phyloP scores from a whole-genome alignment of 2,888 invertebrate genomes.

The Branchinecta sandiegonensis region DNA sequence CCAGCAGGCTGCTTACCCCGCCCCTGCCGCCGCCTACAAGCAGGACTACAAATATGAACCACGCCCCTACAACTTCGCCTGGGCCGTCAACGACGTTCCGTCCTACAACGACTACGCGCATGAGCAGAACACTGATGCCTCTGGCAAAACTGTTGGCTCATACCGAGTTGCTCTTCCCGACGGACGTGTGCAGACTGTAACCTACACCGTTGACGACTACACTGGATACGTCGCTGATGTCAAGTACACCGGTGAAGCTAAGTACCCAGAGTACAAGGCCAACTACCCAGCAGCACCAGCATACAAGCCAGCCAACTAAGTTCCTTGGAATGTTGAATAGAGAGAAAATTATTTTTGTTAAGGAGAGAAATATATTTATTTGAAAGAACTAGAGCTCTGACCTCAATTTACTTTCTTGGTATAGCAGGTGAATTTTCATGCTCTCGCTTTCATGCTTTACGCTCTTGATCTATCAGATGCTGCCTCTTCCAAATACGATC shows the following conservation, averaged over 20 bases:
- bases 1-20: neutral
- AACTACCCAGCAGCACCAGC: neutral
- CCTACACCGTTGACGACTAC: conserved; percentile 22
- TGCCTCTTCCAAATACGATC: too few relatives aligned
- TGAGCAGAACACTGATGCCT: conserved; percentile 25
- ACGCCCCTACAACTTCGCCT: conserved; percentile 77
- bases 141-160: conserved; percentile 22
- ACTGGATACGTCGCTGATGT: conserved; percentile 24
- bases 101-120: conserved; percentile 72
- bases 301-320: too few relatives aligned
- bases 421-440: too few relatives aligned
- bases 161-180: conserved; percentile 22
- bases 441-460: too few relatives aligned
- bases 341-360: too few relatives aligned
- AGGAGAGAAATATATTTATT: too few relatives aligned
- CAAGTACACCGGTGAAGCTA: conserved; percentile 22
- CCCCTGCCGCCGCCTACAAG: neutral
- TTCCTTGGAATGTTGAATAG: too few relatives aligned
- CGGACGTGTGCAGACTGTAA: conserved; percentile 21
- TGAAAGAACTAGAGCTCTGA: too few relatives aligned
- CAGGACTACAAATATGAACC: conserved; percentile 7
- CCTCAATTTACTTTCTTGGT: too few relatives aligned
- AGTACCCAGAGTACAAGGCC: conserved; percentile 18
- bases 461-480: too few relatives aligned
- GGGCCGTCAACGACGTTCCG: conserved; percentile 63